Conservation (phyloP, 2,888 invertebrate genomes). For the Phoronis australis region DNA sequence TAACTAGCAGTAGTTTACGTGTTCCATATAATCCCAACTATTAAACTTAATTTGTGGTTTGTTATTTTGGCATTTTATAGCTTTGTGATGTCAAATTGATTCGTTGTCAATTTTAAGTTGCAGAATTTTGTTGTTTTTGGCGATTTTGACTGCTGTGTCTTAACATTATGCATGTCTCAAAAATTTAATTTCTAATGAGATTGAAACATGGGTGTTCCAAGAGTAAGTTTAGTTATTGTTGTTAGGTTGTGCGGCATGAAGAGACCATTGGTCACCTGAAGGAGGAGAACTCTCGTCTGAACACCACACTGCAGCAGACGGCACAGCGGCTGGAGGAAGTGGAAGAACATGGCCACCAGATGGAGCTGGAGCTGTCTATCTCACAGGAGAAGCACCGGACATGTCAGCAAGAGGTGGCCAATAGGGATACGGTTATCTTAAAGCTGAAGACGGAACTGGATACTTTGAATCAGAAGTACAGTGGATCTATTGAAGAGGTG, state of each 20-base stretch:
- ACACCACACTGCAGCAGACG: constrained; percentile 24
- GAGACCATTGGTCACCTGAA: constrained; percentile 41
- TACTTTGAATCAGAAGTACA: constrained; percentile 43
- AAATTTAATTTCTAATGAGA: no score
- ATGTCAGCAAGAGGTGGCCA: constrained; percentile 48
- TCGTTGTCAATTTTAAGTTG: no score
- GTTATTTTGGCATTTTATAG: no score
- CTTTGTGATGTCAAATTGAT: no score
- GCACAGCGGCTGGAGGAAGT: constrained; percentile 27
- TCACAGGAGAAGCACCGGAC: constrained; percentile 50
- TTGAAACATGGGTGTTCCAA: no score
- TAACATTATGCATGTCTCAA: no score
- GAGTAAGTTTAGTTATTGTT: not conserved
- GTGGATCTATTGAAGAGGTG: constrained; percentile 45
- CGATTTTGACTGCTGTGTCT: no score
- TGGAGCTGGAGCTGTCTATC: constrained; percentile 48
- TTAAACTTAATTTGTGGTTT: no score
- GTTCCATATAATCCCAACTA: no score
- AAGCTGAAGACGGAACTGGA: constrained; percentile 47
- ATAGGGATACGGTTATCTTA: constrained; percentile 43
- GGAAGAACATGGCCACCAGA: constrained; percentile 39
- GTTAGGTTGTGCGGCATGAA: constrained; percentile 41
- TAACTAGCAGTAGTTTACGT: no score
- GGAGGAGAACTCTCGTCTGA: constrained; percentile 39
- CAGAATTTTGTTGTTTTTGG: no score